Evolutionary conservation across 2,113 vertebrate species (phyloP).

Genomic region (Rattus norvegicus): DNA sequence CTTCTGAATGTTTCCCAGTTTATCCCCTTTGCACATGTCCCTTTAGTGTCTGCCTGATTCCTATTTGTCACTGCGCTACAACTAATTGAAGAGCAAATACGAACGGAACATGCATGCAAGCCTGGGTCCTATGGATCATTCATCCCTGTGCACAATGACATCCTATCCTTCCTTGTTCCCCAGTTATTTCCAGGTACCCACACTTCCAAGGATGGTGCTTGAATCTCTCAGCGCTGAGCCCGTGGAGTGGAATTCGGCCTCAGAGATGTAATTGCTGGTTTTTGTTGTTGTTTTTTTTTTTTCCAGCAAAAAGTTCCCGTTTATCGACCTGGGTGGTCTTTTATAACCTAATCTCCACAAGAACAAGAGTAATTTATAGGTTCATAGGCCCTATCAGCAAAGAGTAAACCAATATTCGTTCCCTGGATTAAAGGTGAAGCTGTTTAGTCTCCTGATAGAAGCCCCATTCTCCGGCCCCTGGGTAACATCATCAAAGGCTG

Average conservation of each 20-base stretch:
- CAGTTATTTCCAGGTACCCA: not conserved
- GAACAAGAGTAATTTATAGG: slow-evolving; percentile 50
- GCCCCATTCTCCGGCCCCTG: not conserved
- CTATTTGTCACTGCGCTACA: not conserved
- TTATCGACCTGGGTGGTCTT: slow-evolving; percentile 66
- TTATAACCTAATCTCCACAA: not conserved
- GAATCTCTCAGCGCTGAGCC: not conserved
- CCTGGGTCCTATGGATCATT: not conserved
- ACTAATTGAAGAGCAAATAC: not conserved
- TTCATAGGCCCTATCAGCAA: slow-evolving; percentile 21
- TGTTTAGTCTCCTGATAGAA: not conserved
- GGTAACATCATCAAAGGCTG: not conserved
- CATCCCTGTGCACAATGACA: fast-evolving
- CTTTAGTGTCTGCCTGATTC: not conserved
- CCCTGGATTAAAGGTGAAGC: not conserved
- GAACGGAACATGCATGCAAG: not conserved
- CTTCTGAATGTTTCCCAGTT: not conserved
- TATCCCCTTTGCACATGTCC: not conserved
- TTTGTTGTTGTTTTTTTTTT: slow-evolving; percentile 29
- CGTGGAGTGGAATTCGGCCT: slow-evolving; percentile 27
- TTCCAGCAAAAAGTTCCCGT: not conserved
- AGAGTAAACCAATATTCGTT: not conserved
- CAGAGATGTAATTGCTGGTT: not conserved
- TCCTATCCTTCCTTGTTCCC: not conserved
- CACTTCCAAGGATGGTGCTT: not conserved